phyloP scores from a whole-genome alignment of 2,888 invertebrate genomes.

The Catocala nupta region DNA sequence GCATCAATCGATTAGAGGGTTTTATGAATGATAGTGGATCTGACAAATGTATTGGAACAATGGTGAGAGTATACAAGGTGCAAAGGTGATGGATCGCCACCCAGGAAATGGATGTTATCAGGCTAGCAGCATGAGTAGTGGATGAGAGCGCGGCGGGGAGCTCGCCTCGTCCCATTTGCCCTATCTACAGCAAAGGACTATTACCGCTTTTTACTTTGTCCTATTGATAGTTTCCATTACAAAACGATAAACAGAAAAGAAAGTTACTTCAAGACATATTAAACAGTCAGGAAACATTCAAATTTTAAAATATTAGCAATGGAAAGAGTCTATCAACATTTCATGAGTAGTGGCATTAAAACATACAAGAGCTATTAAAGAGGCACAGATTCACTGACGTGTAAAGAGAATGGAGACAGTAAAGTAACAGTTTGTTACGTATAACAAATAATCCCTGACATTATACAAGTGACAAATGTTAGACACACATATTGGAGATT shows the following conservation, averaged over 20 bases:
- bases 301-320: background rate
- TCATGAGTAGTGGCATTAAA: background rate
- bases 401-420: conserved; percentile 46
- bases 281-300: background rate
- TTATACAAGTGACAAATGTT: conserved; percentile 50
- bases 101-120: conserved; percentile 76
- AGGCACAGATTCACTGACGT: conserved; percentile 32
- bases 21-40: conserved; percentile 50
- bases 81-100: conserved; percentile 69
- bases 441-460: conserved; percentile 50
- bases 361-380: background rate
- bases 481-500: conserved; percentile 47
- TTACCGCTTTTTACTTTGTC: conserved; percentile 47
- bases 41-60: conserved; percentile 63
- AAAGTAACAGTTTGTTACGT: conserved; percentile 42
- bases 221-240: conserved; percentile 43
- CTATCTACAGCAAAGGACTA: conserved; percentile 53
- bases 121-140: conserved; percentile 54
- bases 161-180: conserved; percentile 55
- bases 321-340: background rate
- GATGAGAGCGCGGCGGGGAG: conserved; percentile 66
- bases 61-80: conserved; percentile 68
- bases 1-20: conserved; percentile 39
- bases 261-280: background rate
- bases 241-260: conserved; percentile 19